These are phyloP conservation scores for Heliconius melpomene DNA, from an alignment of 1,140 invertebrate species.

Conservation along the genomic window DNA sequence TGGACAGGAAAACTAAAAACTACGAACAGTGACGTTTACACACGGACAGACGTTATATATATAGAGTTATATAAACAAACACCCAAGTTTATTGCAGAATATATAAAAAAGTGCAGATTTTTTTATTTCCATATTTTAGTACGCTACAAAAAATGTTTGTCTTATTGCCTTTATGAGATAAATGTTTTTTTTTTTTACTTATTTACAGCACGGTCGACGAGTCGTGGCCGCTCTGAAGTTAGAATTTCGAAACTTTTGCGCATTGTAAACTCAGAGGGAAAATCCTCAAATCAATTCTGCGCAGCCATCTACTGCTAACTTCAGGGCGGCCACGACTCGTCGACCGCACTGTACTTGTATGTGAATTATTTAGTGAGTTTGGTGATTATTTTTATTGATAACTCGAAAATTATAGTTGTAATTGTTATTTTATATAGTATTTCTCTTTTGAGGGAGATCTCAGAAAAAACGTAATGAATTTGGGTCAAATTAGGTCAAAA, in stretches of 20 bases:
- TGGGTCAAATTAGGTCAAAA: background rate
- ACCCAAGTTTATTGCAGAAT: background rate
- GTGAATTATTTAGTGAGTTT: background rate
- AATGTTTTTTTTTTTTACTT: background rate
- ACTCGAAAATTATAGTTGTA: background rate
- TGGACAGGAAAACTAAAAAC: constrained; percentile 73
- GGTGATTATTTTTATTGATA: background rate
- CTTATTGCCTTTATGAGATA: background rate
- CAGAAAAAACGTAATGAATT: too few species aligned
- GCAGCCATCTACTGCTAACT: too few species aligned
- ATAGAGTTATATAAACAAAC: constrained; percentile 8
- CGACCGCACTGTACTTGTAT: too few species aligned
- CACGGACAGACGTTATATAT: constrained; percentile 34
- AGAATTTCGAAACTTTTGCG: too few species aligned
- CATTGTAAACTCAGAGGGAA: too few species aligned
- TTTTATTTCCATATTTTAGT: background rate
- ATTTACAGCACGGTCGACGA: background rate
- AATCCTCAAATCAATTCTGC: too few species aligned
- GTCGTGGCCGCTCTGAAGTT: too few species aligned
- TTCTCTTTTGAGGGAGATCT: too few species aligned
- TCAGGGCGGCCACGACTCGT: too few species aligned
- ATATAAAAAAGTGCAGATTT: background rate
- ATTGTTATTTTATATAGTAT: background rate
- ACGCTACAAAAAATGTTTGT: background rate
- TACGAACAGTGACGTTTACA: constrained; percentile 72